Base-by-base conservation (phyloP, 2,888 invertebrate genomes). In the Subacronicta megacephala region DNA sequence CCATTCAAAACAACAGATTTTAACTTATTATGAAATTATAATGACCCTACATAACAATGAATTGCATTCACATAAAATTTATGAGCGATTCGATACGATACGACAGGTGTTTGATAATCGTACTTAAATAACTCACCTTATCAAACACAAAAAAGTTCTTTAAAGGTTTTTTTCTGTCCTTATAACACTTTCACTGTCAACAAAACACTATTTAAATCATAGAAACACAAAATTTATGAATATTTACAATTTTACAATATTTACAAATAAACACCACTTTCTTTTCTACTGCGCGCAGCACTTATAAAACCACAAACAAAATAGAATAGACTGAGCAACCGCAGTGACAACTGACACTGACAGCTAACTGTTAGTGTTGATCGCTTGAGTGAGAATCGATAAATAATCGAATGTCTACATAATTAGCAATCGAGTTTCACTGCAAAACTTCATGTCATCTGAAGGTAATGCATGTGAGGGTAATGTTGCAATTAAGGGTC, bases 201-300 rank as follows among this genome's bases (percentile, higher is more conserved):
- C 69, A 61, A 65, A 74, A 78, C 68, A 78, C 68, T 70, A 69
- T 65, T 59, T 42, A 51, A 58, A 55, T 47, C 61, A 64, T 65
- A 72, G 69, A 80, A 74, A 62, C 74, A 70, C 63, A 73, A 75
- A 79, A 78, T 80, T 74, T 63, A 67, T 50, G 54, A 75, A 72
- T 88, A 90, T 90, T 89, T 87, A 87, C 85, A 84, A 81, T 77
- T 83, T 77, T 79, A 73, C 85, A 90, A 85, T 92, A 92, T 93
- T 92, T 92, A 92, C 90, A 90, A 90, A 90, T 89, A 90, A 80
- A 87, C 79, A 85, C 77, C 84, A 88, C 88, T 87, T 86, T 88
- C 86, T 79, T 87, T 86, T 88, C 86, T 78, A 84, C 84, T 75
- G 77, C 80, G 80, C 85, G 79, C 77, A 83, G 75, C 79, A 88